These are phyloP conservation scores for Cecidostiba fungosa DNA, from an alignment of 2,888 invertebrate genomes.

Conservation along the genomic window DNA sequence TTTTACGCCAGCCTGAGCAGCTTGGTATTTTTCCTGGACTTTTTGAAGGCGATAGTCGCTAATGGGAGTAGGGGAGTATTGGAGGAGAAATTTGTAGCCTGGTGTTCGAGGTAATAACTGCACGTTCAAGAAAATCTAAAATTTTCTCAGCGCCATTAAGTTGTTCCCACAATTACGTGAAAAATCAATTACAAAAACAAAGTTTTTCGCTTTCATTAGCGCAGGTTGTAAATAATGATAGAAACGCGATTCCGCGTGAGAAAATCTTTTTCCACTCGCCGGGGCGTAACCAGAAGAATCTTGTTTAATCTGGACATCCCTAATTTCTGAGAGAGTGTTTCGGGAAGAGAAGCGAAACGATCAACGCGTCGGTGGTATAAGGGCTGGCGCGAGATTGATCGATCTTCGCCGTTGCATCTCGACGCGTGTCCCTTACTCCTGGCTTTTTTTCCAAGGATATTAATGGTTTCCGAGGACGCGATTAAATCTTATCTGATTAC, in stretches of 20 bases:
- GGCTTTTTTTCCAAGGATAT: conserved; percentile 41
- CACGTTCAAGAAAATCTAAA: background rate
- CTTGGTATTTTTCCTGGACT: background rate
- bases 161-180: background rate
- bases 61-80: background rate
- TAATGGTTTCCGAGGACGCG: conserved; percentile 65
- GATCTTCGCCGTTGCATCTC: conserved; percentile 38
- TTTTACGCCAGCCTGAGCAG: conserved; percentile 24
- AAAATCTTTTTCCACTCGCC: conserved; percentile 20
- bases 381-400: conserved; percentile 44
- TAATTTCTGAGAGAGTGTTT: conserved; percentile 56
- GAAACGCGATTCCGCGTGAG: conserved; percentile 42
- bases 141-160: background rate
- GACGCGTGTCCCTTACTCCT: conserved; percentile 57
- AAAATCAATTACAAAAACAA: background rate
- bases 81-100: background rate
- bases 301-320: conserved; percentile 45
- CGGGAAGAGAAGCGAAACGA: conserved; percentile 44
- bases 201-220: no score
- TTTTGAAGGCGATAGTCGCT: background rate
- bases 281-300: conserved; percentile 11
- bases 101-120: no score
- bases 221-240: conserved; percentile 4
- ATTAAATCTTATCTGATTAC: conserved; percentile 70
- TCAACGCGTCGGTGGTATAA: conserved; percentile 25